phyloP scores from a whole-genome alignment of 2,113 vertebrate genomes.

The Myrmecobius fasciatus region DNA sequence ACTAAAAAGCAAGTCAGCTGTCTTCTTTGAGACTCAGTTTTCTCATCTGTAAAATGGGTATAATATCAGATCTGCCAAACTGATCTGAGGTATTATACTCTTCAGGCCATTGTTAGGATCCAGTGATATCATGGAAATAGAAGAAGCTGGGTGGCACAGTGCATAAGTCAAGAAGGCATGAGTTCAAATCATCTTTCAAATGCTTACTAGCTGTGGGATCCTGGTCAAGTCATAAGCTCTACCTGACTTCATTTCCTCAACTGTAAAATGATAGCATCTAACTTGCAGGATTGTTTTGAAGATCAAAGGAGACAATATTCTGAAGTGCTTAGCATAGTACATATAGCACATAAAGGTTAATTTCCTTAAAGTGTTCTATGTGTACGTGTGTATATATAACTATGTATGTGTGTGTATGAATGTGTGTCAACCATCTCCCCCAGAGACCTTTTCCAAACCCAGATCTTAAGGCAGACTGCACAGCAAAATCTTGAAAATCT shows the following conservation, averaged over 20 bases:
- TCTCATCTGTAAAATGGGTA: neutral
- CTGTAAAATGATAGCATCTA: neutral
- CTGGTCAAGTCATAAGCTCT: neutral
- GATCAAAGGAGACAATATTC: neutral
- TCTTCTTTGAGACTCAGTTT: neutral
- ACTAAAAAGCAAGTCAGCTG: neutral
- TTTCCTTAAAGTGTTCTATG: conserved; percentile 1
- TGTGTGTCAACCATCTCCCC: neutral
- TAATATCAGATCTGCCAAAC: neutral
- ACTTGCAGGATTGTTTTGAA: neutral
- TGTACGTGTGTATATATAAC: neutral
- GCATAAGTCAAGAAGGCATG: neutral
- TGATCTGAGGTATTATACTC: neutral
- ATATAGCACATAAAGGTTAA: neutral
- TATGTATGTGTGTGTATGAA: neutral
- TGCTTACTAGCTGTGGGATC: neutral
- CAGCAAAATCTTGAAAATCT: neutral
- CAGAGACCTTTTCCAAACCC: neutral
- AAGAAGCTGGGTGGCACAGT: neutral
- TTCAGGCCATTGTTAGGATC: neutral
- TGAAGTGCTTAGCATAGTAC: neutral
- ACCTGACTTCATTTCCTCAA: neutral
- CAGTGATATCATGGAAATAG: neutral
- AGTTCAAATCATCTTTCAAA: neutral
- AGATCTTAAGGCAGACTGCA: neutral